A percentile compares a stretch with the other conserved stretches of the same genome.
phyloP scores from a whole-genome alignment of 2,888 invertebrate genomes.

The Nasonia oneida region DNA sequence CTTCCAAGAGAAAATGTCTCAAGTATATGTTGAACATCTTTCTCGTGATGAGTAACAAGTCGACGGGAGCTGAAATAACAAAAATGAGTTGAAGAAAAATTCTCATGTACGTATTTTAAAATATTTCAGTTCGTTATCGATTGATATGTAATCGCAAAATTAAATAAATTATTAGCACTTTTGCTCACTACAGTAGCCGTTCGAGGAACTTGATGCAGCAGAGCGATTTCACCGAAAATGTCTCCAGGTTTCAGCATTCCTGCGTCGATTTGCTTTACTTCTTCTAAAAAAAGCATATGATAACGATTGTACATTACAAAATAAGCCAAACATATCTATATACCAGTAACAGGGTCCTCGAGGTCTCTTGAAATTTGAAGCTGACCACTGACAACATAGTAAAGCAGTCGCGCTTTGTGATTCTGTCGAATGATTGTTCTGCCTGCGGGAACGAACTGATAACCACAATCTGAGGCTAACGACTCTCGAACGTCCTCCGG shows the following conservation, averaged over 20 bases:
- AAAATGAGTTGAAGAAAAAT: slow-evolving; percentile 26
- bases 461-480: slow-evolving; percentile 83
- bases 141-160: too few relatives aligned
- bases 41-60: slow-evolving; percentile 83
- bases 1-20: slow-evolving; percentile 81
- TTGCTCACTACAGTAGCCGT: slow-evolving; percentile 83
- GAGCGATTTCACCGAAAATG: slow-evolving; percentile 85
- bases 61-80: slow-evolving; percentile 80
- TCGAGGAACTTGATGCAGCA: slow-evolving; percentile 83
- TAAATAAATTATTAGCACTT: slow-evolving; percentile 65
- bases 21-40: slow-evolving; percentile 84
- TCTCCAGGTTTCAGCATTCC: slow-evolving; percentile 82
- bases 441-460: slow-evolving; percentile 82
- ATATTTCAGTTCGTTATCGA: neutral
- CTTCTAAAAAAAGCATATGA: slow-evolving; percentile 64
- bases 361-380: slow-evolving; percentile 80
- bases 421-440: slow-evolving; percentile 84
- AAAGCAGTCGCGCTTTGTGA: slow-evolving; percentile 82
- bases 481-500: slow-evolving; percentile 82
- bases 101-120: neutral
- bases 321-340: slow-evolving; percentile 35
- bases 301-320: neutral
- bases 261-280: slow-evolving; percentile 75
- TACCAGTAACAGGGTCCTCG: slow-evolving; percentile 79
- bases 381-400: slow-evolving; percentile 85